phyloP scores from a whole-genome alignment of 2,113 vertebrate species.

The Leptosomus discolor region DNA sequence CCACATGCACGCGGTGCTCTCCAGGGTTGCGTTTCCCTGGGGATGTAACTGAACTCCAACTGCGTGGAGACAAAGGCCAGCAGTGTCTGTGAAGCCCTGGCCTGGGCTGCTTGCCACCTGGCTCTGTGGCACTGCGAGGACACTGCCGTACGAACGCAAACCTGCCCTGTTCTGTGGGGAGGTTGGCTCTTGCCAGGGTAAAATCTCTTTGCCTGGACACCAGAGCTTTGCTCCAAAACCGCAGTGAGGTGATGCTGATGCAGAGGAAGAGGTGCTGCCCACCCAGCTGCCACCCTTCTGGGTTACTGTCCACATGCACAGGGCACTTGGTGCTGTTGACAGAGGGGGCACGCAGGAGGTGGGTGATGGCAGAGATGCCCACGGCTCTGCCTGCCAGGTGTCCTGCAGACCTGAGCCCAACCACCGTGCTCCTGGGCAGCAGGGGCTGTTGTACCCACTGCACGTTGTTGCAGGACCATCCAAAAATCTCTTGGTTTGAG shows the following conservation, averaged over 20 bases:
- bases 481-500: background rate
- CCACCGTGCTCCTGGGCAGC: fast-evolving
- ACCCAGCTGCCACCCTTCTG: background rate
- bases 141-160: background rate
- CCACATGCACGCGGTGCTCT: background rate
- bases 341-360: background rate
- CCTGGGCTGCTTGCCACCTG: background rate
- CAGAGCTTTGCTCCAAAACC: background rate
- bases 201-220: background rate
- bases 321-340: background rate
- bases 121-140: background rate
- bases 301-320: background rate
- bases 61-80: background rate
- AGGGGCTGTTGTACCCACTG: background rate
- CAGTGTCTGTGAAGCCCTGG: background rate
- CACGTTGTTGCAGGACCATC: background rate
- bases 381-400: background rate
- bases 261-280: background rate
- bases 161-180: background rate
- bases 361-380: background rate
- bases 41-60: background rate
- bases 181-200: background rate
- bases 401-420: background rate
- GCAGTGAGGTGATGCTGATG: background rate
- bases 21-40: background rate